Evolutionary conservation across 1,140 invertebrate species (phyloP).

Genomic region (Melanaphis sacchari): DNA sequence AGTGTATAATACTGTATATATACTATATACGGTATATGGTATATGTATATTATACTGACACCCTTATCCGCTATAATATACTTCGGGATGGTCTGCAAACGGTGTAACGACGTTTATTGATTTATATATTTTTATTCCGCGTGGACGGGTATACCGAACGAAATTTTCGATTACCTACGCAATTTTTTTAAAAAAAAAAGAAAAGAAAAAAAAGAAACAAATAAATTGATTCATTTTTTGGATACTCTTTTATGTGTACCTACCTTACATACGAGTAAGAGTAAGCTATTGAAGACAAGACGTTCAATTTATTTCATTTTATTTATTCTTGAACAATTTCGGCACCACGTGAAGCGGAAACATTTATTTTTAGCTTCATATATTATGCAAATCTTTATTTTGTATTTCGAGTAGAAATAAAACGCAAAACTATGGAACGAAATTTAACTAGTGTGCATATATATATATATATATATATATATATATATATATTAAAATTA

Average conservation of each 20-base stretch:
- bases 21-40: neutral
- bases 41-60: neutral
- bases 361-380: neutral
- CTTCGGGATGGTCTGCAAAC: neutral
- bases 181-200: neutral
- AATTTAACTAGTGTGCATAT: too few relatives aligned
- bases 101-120: slow-evolving; percentile 1
- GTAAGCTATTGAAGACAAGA: neutral
- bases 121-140: slow-evolving; percentile 12
- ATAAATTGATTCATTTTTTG: neutral
- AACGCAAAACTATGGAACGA: neutral
- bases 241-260: neutral
- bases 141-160: neutral
- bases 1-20: neutral
- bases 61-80: neutral
- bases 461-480: too few relatives aligned
- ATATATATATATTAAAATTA: too few relatives aligned
- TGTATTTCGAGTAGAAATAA: neutral
- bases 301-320: neutral
- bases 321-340: neutral
- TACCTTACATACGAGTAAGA: neutral
- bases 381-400: neutral
- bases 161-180: neutral
- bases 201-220: neutral
- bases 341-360: neutral